Conservation (phyloP, 2,113 vertebrate species). For the Pangasianodon hypophthalmus region DNA sequence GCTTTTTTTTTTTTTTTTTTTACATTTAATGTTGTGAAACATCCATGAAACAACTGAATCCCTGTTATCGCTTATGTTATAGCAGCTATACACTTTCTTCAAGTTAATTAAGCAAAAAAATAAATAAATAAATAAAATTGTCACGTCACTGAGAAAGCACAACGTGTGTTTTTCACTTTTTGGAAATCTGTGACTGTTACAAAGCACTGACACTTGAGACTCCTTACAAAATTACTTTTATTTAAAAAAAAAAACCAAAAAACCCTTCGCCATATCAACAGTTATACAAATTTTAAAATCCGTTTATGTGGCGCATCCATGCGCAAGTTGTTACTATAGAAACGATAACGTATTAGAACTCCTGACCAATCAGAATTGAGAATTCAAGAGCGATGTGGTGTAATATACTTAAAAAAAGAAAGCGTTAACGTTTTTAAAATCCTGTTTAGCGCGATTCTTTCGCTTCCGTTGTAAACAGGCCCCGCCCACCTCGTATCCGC, state of each 20-base stretch:
- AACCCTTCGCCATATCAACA: neutral
- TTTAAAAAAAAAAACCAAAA: no score
- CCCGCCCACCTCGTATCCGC: conserved; percentile 89
- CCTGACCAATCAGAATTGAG: neutral
- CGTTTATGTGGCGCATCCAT: no score
- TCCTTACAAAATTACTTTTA: neutral
- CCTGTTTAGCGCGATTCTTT: neutral
- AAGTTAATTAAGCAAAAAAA: neutral
- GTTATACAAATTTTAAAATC: no score
- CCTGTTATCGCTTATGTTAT: neutral
- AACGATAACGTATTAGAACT: neutral
- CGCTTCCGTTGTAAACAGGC: neutral
- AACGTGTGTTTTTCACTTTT: no score
- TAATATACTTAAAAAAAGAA: neutral
- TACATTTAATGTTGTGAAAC: neutral
- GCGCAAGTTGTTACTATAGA: neutral
- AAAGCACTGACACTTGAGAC: no score
- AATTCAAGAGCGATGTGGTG: neutral
- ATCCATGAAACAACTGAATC: neutral
- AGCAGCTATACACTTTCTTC: neutral
- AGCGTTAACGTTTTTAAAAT: no score
- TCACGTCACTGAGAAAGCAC: no score
- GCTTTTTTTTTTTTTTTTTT: neutral
- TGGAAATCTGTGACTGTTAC: neutral
- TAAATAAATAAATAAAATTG: no score